Base-by-base conservation (phyloP, 2,888 invertebrate genomes). In the Drosophila ezoana region DNA sequence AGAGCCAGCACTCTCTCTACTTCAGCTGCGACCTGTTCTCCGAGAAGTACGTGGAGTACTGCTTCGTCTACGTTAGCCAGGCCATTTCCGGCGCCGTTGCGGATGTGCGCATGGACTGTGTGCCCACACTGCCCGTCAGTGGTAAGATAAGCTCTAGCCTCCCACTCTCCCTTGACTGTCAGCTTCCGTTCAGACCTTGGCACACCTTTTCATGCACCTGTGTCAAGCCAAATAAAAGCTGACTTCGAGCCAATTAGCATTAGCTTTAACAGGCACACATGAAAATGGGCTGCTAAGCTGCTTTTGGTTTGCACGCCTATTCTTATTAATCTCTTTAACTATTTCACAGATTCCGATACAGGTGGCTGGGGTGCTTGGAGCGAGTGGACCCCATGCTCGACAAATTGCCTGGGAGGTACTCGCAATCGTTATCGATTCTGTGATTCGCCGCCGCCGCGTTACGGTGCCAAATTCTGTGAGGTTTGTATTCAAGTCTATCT, bases 391-490 rank as follows among this genome's bases (percentile, higher is more conserved):
- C 94, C 95, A 1, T 97, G 98, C 89, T 96, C 96, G 1, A 95
- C 94, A 69, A 95, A 95, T 64, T 95, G 95, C 87, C 93, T 95
- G 44, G 95, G 95, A 52, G 97, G 97, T 0, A 96, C 95, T 14
- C 94, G 95, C 70, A 97, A 95, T 91, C 94, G 98, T 14, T 97
- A 97, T 92, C 94, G 98, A 77, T 96, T 97, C 92, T 98, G 98
- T 90, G 97, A 97, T 91, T 96, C 95, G 0, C 98, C 98, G 0
- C 96, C 96, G 0, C 97, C 98, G 0, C 94, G 96, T 43, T 97
- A 97, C 89, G 97, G 97, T 1, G 97, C 97, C 11, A 96, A 96
- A 91, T 97, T 96, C 92, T 98, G 98, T 89, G 95, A 97, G 94
- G 97, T 97, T 53, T 10, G 75, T 81, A 65, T 18, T 56, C 20